Base-by-base conservation (phyloP, 2,888 invertebrate species). In the Ceramica pisi region DNA sequence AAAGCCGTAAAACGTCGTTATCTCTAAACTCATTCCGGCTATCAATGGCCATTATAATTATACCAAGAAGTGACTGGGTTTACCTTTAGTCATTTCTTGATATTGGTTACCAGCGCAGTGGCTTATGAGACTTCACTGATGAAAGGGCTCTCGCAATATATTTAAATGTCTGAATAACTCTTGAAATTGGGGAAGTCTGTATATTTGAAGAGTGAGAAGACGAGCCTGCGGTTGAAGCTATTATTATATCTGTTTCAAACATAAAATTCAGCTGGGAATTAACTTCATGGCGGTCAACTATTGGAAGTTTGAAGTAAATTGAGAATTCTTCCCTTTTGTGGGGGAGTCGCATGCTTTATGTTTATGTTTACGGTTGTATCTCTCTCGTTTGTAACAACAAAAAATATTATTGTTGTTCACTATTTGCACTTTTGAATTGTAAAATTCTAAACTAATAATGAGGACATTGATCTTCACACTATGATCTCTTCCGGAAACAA, bases 41-140 rank as follows among this genome's bases (percentile, higher is more conserved):
- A 6, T 31, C 31, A 71, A 71, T 67, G 59, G 41, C 56, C 46
- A 31, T 31, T 61, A 69, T 69, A 67, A 69, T 57, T 67, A 14
- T n/a, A 35, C 19, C 23, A 55, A 46, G 51, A 72, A 44, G 46
- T 53, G 31, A 16, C 48, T 57, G 44, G 35, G n/a, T n/a, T n/a
- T 46, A 66, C 56, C 35, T 71, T 75, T 65, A 75, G 63, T 88
- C 86, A 87, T 86, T 80, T 76, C 80, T 85, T 84, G 84, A 90
- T 88, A 89, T 88, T 86, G 86, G 88, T 89, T 88, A 81, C 86
- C 83, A 77, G 67, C 75, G 38, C 83, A 77, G 67, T 74, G 38
- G 70, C 84, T 90, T 90, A 90, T 87, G 89, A 88, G 86, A 70
- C 38, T 26, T 21, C 21, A 88, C 86, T 89, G 10, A 38, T 38